Evolutionary conservation across 2,797 vertebrate species (phyloP), one percentile per base, ranked within the genome.

Genomic region (Euthynnus affinis): DNA sequence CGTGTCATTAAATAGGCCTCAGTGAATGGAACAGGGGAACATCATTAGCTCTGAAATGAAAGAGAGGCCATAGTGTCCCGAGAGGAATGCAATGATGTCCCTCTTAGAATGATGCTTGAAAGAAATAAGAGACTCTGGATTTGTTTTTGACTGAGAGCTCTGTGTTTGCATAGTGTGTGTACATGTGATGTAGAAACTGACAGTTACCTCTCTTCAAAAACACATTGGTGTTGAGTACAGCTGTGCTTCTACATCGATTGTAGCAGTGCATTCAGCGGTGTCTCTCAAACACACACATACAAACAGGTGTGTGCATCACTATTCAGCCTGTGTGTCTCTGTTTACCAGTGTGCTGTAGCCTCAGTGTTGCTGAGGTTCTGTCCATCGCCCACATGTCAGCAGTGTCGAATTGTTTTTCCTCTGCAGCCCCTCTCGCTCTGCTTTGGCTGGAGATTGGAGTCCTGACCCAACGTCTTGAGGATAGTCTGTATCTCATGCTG

Each of bases 401-500:
- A 2, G 25, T 12, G 55, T 71, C 68, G 86, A 88, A 91, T 91
- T 91, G 90, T 91, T 90, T 92, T 83, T 57, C 76, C 82, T 80
- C 63, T 0, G 3, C 76, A 63, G 77, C 75, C 58, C 32, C 65
- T 71, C 71, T 71, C 64, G 22, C 70, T 72, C 20, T 48, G 80
- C 77, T 49, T 65, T 68, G 75, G 75, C 83, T 86, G 80, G 82
- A 89, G 93, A 94, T 94, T 94, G 91, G 90, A 94, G 93, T 94
- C 92, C 73, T 94, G 93, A 94, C 93, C 93, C 82, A 77, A 61
- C 29, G 63, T 85, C 85, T 74, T 69, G 73, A 71, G 74, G 84
- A 81, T 25, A 44, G 49, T 82, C 92, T 88, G 82, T 91, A 92
- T 94, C 92, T 91, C 80, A 55, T 14, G 62, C 80, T 71, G 84